Conservation (phyloP, 2,888 invertebrate species). For the Dermolepida albohirtum region DNA sequence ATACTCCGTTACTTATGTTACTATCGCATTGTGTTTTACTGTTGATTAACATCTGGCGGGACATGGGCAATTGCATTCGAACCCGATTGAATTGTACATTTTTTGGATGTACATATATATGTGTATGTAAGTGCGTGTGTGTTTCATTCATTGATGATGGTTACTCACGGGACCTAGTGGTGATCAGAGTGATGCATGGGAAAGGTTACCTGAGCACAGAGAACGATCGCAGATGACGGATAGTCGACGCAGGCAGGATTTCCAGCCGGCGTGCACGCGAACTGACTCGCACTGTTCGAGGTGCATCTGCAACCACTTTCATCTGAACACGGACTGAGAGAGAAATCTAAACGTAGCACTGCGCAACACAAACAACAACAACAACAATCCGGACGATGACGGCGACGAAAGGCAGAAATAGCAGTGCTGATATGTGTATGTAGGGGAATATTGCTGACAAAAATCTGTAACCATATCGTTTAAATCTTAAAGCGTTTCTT, state of each 20-base stretch:
- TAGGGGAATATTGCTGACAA: conserved; percentile 2
- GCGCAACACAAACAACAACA: conserved; percentile 33
- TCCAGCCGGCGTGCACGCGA: conserved; percentile 52
- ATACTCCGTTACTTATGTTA: no score
- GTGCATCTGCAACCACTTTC: conserved; percentile 54
- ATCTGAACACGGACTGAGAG: conserved; percentile 51
- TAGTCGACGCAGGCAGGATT: conserved; percentile 48
- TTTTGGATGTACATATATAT: not conserved
- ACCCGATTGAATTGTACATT: not conserved
- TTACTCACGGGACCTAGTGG: conserved; percentile 42
- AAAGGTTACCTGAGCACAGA: conserved; percentile 48
- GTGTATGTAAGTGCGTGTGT: conserved; percentile 17
- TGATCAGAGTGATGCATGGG: conserved; percentile 47
- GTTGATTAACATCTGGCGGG: no score
- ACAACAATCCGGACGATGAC: conserved; percentile 20
- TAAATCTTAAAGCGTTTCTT: no score
- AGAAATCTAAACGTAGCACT: conserved; percentile 20
- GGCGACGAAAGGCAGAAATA: conserved; percentile 12
- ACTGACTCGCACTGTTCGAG: conserved; percentile 54
- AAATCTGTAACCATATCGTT: no score
- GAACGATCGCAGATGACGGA: conserved; percentile 49
- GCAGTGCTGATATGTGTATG: conserved; percentile 4
- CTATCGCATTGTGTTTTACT: no score
- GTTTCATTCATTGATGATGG: conserved; percentile 38
- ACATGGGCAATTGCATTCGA: no score